These are phyloP conservation scores for Hyles vespertilio DNA, from an alignment of 1,140 invertebrate species.

Conservation along the genomic window DNA sequence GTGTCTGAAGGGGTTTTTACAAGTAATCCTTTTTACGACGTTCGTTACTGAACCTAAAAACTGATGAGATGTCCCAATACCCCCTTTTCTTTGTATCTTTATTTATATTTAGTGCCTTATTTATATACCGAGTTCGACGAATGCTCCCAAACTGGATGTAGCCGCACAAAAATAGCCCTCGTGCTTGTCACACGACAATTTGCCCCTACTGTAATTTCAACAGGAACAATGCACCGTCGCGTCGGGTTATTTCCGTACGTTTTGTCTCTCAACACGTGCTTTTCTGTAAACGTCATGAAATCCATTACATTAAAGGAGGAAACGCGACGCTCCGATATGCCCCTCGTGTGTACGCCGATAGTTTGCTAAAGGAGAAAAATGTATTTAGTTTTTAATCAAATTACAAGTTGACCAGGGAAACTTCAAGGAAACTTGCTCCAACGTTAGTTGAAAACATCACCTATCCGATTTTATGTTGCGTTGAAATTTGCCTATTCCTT, in stretches of 20 bases:
- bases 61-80: slow-evolving; percentile 24
- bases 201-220: slow-evolving; percentile 14
- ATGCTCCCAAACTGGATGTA: slow-evolving; percentile 39
- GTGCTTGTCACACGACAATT: slow-evolving; percentile 43
- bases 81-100: slow-evolving; percentile 22
- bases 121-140: slow-evolving; percentile 34
- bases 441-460: too few species aligned
- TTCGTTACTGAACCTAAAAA: slow-evolving; percentile 23
- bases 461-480: too few species aligned
- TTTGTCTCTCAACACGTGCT: slow-evolving; percentile 3
- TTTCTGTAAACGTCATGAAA: slow-evolving; percentile 5
- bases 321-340: not conserved
- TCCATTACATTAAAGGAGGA: not conserved
- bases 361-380: slow-evolving; percentile 16
- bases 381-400: slow-evolving; percentile 15
- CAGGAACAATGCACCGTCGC: slow-evolving; percentile 3
- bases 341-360: slow-evolving; percentile 1
- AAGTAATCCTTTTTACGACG: slow-evolving; percentile 1
- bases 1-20: not conserved
- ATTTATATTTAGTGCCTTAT: slow-evolving; percentile 36
- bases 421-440: too few species aligned
- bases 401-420: slow-evolving; percentile 5
- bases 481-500: too few species aligned
- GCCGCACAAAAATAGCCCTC: slow-evolving; percentile 39
- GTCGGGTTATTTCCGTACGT: slow-evolving; percentile 6